A percentile compares a stretch with the other conserved stretches of the same genome.
phyloP scores from a whole-genome alignment of 2,888 invertebrate genomes.

The Cantharis lateralis region DNA sequence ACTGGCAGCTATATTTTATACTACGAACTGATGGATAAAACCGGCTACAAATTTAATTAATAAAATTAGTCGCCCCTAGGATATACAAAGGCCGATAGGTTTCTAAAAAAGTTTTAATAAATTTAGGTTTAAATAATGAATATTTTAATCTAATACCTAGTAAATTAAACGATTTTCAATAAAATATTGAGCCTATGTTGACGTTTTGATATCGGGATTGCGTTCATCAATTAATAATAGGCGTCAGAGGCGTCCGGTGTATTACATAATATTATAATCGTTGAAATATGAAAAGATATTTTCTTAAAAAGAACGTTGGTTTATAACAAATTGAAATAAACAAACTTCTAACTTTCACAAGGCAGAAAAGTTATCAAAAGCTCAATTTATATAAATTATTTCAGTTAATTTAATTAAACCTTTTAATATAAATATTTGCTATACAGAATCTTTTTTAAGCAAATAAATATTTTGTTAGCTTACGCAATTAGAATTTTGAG shows the following conservation, averaged over 20 bases:
- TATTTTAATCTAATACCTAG: neutral
- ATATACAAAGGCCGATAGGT: neutral
- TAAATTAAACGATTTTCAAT: neutral
- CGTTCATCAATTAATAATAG: neutral
- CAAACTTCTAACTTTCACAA: neutral
- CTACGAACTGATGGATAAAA: neutral
- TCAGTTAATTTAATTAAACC: neutral
- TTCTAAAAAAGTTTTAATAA: neutral
- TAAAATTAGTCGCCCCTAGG: neutral
- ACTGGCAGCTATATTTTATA: neutral
- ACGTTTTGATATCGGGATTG: neutral
- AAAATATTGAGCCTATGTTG: neutral
- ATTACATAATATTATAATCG: neutral
- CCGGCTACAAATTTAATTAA: neutral
- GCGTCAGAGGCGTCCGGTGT: neutral
- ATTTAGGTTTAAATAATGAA: neutral
- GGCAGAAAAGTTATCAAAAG: neutral
- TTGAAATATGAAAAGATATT: neutral
- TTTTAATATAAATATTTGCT: neutral
- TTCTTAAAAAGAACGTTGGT: neutral
- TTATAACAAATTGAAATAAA: neutral
- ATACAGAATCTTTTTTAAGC: no score
- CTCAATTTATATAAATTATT: neutral
- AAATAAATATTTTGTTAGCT: no score
- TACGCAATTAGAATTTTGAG: no score